Evolutionary conservation across 1,140 invertebrate genomes (phyloP).

Genomic region (Aplysia californica): DNA sequence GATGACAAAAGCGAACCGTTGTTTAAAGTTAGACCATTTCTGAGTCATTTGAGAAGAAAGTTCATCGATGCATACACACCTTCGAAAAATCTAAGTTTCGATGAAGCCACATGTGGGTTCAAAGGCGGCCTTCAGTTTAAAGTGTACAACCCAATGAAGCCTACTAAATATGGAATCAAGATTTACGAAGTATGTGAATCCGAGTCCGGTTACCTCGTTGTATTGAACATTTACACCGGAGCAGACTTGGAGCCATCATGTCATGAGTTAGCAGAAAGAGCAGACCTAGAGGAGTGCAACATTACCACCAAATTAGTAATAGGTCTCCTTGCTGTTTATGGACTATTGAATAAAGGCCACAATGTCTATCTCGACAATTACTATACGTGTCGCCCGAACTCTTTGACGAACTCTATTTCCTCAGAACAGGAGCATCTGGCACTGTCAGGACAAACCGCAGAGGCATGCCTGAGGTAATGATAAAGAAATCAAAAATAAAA

Average conservation of each 20-base stretch:
- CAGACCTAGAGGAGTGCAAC: conserved; percentile 16
- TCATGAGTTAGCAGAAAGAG: conserved; percentile 13
- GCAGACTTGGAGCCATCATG: background rate
- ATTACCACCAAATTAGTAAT: conserved; percentile 20
- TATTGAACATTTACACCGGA: conserved; percentile 27
- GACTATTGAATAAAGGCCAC: conserved; percentile 29
- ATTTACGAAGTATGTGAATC: conserved; percentile 29
- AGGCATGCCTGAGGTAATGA: conserved; percentile 22
- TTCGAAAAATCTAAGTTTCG: conserved; percentile 30
- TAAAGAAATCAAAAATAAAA: conserved; percentile 17
- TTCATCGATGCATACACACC: conserved; percentile 31
- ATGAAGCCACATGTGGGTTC: conserved; percentile 38
- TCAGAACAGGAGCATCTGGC: conserved; percentile 31
- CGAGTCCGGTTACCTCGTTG: conserved; percentile 25
- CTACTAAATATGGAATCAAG: conserved; percentile 33
- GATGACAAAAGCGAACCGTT: conserved; percentile 15
- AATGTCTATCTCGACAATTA: conserved; percentile 38
- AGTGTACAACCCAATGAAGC: conserved; percentile 37
- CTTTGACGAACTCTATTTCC: conserved; percentile 18
- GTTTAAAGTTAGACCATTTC: conserved; percentile 26
- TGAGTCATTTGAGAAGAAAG: conserved; percentile 6
- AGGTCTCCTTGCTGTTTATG: conserved; percentile 26
- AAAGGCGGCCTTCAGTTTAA: conserved; percentile 25
- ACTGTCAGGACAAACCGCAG: conserved; percentile 28
- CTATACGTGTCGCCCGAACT: conserved; percentile 28